Base-by-base conservation (phyloP, 2,797 vertebrate species). In the Gobionotothen gibberifrons region DNA sequence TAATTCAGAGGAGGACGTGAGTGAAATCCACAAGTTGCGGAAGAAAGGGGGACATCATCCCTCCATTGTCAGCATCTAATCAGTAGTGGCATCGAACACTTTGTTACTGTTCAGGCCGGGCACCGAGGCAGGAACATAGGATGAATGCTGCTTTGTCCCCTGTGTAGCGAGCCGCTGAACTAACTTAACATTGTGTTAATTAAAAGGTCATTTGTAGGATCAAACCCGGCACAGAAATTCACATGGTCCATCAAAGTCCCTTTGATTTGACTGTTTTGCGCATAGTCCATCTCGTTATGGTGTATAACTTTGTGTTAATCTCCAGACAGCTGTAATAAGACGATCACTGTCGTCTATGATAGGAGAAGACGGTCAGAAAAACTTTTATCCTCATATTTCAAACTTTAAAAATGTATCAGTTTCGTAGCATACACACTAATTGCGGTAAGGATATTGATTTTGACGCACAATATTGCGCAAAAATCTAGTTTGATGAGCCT, bases 161-260 rank as follows among this genome's bases (percentile, higher is more conserved):
- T 29, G 81, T 85, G 78, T 58, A 76, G 83, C 72, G 90, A 93
- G 93, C 86, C 78, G 90, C 89, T 90, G 90, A 90, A 87, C 92
- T 95, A 94, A 94, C 94, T 95, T 95, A 93, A 94, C 93, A 93
- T 90, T 92, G 91, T 90, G 91, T 93, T 95, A 90, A 95, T 95
- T 95, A 94, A 94, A 93, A 93, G 95, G 95, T 95, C 92, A 94
- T 90, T 94, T 94, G 90, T 90, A 91, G 91, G 92, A 95, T 95
- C 93, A 94, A 92, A 91, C 90, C 83, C 83, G 88, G 89, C 91
- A 83, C 85, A 91, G 86, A 91, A 87, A 90, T 93, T 90, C 93
- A 92, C 90, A 91, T 92, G 82, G 92, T 91, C 93, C 91, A 92
- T 88, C 48, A 91, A 81, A 92, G 81, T 79, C 48, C 65, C 84